Conservation (phyloP, 2,797 vertebrate genomes). For the Pangasius sanitwongsei region DNA sequence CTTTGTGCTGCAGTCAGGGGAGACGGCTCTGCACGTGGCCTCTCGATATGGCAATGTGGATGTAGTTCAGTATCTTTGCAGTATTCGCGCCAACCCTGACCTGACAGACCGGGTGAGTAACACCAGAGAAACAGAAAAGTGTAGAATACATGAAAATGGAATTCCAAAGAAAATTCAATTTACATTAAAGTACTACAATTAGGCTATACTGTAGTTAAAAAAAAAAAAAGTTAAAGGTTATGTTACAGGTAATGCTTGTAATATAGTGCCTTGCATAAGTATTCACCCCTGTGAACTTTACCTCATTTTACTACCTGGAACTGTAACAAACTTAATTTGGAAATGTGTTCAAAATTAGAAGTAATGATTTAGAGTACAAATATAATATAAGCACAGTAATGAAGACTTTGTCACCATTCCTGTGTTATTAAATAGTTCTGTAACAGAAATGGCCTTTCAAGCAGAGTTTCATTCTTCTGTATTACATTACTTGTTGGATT, state of each 20-base stretch:
- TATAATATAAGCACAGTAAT: neutral
- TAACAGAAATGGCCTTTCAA: neutral
- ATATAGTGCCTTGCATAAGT: neutral
- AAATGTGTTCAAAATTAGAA: neutral
- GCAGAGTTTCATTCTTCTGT: neutral
- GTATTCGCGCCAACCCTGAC: slow-evolving; percentile 86
- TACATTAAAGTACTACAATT: neutral
- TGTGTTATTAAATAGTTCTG: neutral
- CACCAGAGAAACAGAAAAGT: neutral
- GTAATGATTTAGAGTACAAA: neutral
- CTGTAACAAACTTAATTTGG: neutral
- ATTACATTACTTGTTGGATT: neutral
- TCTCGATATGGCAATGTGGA: slow-evolving; percentile 94
- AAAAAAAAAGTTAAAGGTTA: neutral
- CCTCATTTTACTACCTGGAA: neutral
- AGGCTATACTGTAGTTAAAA: neutral
- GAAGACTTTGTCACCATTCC: neutral
- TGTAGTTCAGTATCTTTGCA: slow-evolving; percentile 92
- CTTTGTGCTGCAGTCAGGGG: slow-evolving; percentile 83
- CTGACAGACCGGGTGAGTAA: slow-evolving; percentile 88
- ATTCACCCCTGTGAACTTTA: neutral
- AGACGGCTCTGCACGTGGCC: slow-evolving; percentile 93
- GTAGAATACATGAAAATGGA: neutral
- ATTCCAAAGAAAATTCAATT: neutral
- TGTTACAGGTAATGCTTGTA: neutral